These are phyloP conservation scores for Accipiter cooperii DNA, from an alignment of 2,113 vertebrate species.

Conservation along the genomic window DNA sequence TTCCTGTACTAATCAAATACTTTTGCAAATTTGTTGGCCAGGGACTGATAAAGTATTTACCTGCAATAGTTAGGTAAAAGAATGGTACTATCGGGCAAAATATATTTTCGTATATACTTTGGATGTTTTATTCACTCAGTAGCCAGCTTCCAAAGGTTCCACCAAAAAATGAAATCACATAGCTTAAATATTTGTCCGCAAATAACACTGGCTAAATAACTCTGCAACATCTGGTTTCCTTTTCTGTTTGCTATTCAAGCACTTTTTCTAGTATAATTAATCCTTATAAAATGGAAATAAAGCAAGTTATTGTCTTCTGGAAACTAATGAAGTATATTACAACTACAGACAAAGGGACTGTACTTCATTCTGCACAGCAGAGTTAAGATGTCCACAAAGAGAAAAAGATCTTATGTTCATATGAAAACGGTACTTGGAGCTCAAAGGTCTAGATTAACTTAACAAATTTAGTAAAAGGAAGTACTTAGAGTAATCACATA, in stretches of 20 bases:
- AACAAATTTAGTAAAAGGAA: background rate
- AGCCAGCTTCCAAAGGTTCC: background rate
- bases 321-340: constrained; percentile 41
- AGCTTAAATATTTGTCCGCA: constrained; percentile 39
- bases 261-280: constrained; percentile 44
- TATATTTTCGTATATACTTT: background rate
- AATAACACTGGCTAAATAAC: constrained; percentile 44
- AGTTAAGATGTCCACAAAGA: background rate
- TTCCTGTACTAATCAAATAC: background rate
- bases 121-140: background rate
- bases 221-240: constrained; percentile 49
- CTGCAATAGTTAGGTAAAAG: background rate
- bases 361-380: background rate
- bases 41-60: background rate
- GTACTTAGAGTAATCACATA: background rate
- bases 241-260: constrained; percentile 43
- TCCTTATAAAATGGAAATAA: constrained; percentile 42
- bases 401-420: background rate
- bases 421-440: background rate
- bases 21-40: background rate
- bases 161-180: constrained; percentile 2
- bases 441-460: background rate
- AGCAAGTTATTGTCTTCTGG: constrained; percentile 52
- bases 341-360: background rate
- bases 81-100: background rate